Evolutionary conservation across 2,797 vertebrate species (phyloP).

Genomic region (Alosa sapidissima): DNA sequence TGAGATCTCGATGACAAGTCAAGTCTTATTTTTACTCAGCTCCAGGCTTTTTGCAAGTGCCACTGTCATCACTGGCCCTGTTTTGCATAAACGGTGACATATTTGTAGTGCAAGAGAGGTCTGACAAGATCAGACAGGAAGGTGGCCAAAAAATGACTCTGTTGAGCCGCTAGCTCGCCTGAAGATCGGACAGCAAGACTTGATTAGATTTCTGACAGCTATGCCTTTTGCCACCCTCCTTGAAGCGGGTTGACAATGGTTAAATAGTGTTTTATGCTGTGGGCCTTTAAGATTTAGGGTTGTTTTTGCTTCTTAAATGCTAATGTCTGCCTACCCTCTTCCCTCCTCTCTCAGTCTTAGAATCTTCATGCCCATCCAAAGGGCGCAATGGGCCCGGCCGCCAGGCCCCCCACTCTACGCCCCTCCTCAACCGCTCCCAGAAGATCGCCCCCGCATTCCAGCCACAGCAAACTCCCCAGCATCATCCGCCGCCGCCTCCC

Average conservation of each 20-base stretch:
- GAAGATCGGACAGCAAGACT: background rate
- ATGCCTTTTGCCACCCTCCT: background rate
- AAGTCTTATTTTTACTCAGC: slow-evolving; percentile 58
- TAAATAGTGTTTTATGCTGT: slow-evolving; percentile 4
- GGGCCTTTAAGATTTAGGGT: slow-evolving; percentile 14
- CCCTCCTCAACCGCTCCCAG: slow-evolving; percentile 83
- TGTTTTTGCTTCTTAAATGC: slow-evolving; percentile 7
- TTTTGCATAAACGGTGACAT: background rate
- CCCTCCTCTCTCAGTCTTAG: slow-evolving; percentile 64
- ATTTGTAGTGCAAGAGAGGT: background rate
- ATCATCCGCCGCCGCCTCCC: slow-evolving; percentile 72
- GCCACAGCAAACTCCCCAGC: slow-evolving; percentile 57
- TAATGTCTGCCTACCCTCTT: slow-evolving; percentile 23
- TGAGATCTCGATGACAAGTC: slow-evolving; percentile 10
- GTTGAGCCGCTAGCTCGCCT: background rate
- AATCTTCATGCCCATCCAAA: slow-evolving; percentile 82
- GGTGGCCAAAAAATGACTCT: background rate
- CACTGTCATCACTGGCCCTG: slow-evolving; percentile 39
- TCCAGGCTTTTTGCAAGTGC: slow-evolving; percentile 50
- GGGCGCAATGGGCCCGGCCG: slow-evolving; percentile 81
- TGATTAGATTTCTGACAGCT: background rate
- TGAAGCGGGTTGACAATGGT: background rate
- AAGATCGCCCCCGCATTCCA: slow-evolving; percentile 90
- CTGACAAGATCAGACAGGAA: background rate
- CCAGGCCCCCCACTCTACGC: slow-evolving; percentile 78